Evolutionary conservation across 2,888 invertebrate genomes (phyloP), one percentile per base, ranked within the genome.

Genomic region (Spisula subtruncata): DNA sequence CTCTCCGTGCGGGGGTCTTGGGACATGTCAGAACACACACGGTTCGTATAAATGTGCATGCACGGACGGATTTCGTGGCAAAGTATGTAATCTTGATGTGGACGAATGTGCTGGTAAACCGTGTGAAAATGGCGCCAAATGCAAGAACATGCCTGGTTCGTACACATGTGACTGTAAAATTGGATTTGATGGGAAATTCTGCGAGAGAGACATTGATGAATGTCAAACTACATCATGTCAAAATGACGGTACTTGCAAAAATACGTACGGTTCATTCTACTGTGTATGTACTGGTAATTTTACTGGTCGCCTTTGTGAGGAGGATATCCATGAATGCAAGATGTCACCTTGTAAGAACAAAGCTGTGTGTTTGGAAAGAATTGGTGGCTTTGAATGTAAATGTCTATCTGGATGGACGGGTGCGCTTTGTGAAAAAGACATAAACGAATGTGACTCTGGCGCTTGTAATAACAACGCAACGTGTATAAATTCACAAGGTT

Each of bases 361-460:
- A n/a, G 84, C 80, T 46, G 51, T n/a, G 12, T 95, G 95, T 71
- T 56, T 85, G 8, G 91, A 94, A 75, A 86, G 56, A 29, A 86
- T 90, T 35, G 93, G 90, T 12, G 56, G 88, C 46, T 94, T 93
- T 51, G 83, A 81, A 8, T 95, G 94, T 87, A 8, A 71, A 18
- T 95, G 94, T 82, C 48, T 35, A 6, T 46, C 86, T 25, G 93
- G 93, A 75, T 92, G 89, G 86, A 20, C 81, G 46, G 93, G 93
- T 20, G 18, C 80, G 14, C 79, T 85, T 32, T 85, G 86, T 79
- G 25, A 83, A 20, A n/a, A 0, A n/a, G 83, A 89, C 75, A 41
- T 82, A 5, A 51, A 89, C 48, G 85, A 86, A 56, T 89, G 89
- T 46, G 51, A 41, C 0, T 48, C 48, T 25, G 79, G 80, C 8